phyloP scores from a whole-genome alignment of 2,797 vertebrate genomes.

The Oreochromis grahami region DNA sequence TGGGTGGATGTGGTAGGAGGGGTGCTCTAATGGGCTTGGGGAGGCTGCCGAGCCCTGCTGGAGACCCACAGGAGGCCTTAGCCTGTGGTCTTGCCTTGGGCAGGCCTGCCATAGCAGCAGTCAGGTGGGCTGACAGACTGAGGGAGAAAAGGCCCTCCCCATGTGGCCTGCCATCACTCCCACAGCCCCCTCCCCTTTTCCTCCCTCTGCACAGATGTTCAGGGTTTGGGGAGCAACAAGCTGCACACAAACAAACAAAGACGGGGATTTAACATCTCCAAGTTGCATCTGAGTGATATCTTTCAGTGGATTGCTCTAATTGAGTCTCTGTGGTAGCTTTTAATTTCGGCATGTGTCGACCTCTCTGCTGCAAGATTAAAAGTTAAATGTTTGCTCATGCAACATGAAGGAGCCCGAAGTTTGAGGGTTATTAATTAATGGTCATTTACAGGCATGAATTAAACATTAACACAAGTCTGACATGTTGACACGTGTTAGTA shows the following conservation, averaged over 20 bases:
- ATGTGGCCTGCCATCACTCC: slow-evolving; percentile 57
- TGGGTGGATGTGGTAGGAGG: slow-evolving; percentile 40
- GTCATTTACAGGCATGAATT: slow-evolving; percentile 40
- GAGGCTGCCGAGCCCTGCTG: slow-evolving; percentile 80
- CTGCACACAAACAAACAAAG: slow-evolving; percentile 57
- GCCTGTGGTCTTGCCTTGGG: slow-evolving; percentile 87
- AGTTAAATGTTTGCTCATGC: slow-evolving; percentile 21
- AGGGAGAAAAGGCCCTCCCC: slow-evolving; percentile 64
- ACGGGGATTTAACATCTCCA: slow-evolving; percentile 9
- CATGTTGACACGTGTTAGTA: slow-evolving; percentile 1
- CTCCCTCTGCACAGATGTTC: slow-evolving; percentile 63
- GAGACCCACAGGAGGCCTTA: slow-evolving; percentile 83
- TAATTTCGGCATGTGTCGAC: not conserved
- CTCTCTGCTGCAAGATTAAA: slow-evolving; percentile 21
- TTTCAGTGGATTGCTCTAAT: not conserved
- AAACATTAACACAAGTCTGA: slow-evolving; percentile 1
- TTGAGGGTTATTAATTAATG: slow-evolving; percentile 20
- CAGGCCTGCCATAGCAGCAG: slow-evolving; percentile 79
- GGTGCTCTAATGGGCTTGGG: slow-evolving; percentile 84
- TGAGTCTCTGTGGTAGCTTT: slow-evolving; percentile 7
- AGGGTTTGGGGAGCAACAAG: slow-evolving; percentile 64
- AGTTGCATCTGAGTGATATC: not conserved
- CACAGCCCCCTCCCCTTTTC: not conserved
- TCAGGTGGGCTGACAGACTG: slow-evolving; percentile 80
- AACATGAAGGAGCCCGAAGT: slow-evolving; percentile 1